phyloP scores from a whole-genome alignment of 1,140 invertebrate genomes.

The Intoshia linei region DNA sequence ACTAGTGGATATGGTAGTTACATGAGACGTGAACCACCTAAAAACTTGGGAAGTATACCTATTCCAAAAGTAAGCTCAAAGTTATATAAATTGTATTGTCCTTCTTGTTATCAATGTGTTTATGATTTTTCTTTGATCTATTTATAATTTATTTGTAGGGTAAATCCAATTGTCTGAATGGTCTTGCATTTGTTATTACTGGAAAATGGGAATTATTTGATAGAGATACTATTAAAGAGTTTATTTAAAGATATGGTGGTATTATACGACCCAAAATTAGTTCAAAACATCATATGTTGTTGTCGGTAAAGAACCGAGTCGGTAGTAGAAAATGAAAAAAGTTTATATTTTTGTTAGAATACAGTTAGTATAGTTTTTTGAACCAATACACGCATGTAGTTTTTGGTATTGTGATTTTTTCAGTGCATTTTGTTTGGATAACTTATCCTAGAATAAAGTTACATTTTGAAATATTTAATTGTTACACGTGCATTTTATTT shows the following conservation, averaged over 20 bases:
- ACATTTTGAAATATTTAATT: too few relatives aligned
- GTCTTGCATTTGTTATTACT: constrained; percentile 44
- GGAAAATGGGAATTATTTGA: constrained; percentile 58
- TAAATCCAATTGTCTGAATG: constrained; percentile 30
- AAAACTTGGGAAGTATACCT: too few relatives aligned
- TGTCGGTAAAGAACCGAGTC: constrained; percentile 45
- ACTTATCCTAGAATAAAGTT: too few relatives aligned
- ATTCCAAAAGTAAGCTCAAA: too few relatives aligned
- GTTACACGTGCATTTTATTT: too few relatives aligned
- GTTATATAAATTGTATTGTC: too few relatives aligned
- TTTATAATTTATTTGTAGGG: constrained; percentile 32
- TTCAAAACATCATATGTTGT: constrained; percentile 44
- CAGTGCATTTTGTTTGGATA: too few relatives aligned
- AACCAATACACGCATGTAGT: not conserved
- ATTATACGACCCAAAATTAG: constrained; percentile 37
- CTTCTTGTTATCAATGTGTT: too few relatives aligned
- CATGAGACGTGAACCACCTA: too few relatives aligned
- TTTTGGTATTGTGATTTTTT: not conserved
- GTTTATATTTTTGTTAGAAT: constrained; percentile 7
- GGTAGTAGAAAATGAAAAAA: constrained; percentile 44
- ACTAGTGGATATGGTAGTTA: too few relatives aligned
- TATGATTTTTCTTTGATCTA: too few relatives aligned
- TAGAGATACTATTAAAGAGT: constrained; percentile 36
- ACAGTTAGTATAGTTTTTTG: not conserved
- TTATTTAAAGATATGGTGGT: constrained; percentile 46